These are phyloP conservation scores for Pantherophis guttatus DNA, from an alignment of 2,113 vertebrate genomes.

Conservation along the genomic window DNA sequence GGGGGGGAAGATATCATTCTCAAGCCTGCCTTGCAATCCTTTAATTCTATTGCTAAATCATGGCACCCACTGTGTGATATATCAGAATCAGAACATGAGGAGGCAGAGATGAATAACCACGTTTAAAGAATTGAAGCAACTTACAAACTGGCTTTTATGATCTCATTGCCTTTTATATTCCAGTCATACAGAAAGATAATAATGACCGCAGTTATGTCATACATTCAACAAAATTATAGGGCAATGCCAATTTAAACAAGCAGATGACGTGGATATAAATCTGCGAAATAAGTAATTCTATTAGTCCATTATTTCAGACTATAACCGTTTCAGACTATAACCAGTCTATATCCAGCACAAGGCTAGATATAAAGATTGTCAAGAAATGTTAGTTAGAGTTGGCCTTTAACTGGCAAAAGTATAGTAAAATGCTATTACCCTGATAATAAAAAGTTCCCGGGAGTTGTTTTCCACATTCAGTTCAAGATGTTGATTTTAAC, in stretches of 20 bases:
- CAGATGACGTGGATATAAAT: background rate
- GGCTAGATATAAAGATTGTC: background rate
- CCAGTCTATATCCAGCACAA: background rate
- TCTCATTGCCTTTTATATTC: background rate
- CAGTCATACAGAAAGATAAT: background rate
- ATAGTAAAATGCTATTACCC: background rate
- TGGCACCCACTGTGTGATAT: background rate
- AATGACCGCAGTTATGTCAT: background rate
- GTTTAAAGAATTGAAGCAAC: background rate
- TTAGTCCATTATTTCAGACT: background rate
- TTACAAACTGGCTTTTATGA: background rate
- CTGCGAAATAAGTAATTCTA: background rate
- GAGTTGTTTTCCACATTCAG: background rate
- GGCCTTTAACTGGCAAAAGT: background rate
- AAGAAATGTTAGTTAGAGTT: background rate
- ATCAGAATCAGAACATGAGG: background rate
- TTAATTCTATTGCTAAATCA: background rate
- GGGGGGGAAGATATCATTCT: background rate
- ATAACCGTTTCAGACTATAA: background rate
- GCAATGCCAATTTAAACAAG: background rate
- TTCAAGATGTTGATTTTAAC: background rate
- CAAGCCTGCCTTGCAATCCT: background rate
- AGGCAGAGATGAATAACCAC: background rate
- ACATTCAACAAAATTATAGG: background rate
- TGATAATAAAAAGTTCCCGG: background rate